Base-by-base conservation (phyloP, 2,113 vertebrate genomes). In the Hyperopisus bebe region DNA sequence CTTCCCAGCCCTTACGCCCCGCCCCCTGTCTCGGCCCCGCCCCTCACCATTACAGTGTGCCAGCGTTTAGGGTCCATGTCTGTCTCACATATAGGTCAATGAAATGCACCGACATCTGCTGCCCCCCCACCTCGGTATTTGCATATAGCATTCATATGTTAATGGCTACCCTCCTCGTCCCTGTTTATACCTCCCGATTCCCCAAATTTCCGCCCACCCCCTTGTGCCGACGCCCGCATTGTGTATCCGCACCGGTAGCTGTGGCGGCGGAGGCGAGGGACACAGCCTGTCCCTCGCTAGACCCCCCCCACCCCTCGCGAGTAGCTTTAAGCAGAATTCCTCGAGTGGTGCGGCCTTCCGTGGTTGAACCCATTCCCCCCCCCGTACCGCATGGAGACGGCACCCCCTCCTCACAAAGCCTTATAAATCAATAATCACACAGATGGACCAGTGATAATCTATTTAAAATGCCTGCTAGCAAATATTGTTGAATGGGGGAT, bases 41-140 rank as follows among this genome's bases (percentile, higher is more conserved):
- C 27, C 55, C 6, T 55, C 87, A 39, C 55, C 9, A 0, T 11
- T 27, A 24, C 35, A 8, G 31, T 21, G 35, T 97, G 97, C 97
- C 97, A 95, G 96, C 97, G 96, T 97, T 97, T 97, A 98, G 98
- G 97, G 97, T 98, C 98, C 98, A 97, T 97, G 98, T 98, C 97
- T 97, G 97, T 99, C 98, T 99, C 98, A 98, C 98, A 99, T 99
- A 98, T 99, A 99, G 98, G 98, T 99, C 98, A 99, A 99, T 99
- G 98, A 99, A 97, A 99, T 99, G 98, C 98, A 95, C 96, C 98
- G 98, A 98, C 98, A 99, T 99, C 98, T 99, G 98, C 98, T 99
- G 97, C 98, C 97, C 97, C 96, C 97, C 98, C 97, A 97, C 96
- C 97, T 95, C 94, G 94, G 94, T 97, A 99, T 99, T 99, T 99